Base-by-base conservation (phyloP, 2,888 invertebrate species). In the Hydriomena furcata region DNA sequence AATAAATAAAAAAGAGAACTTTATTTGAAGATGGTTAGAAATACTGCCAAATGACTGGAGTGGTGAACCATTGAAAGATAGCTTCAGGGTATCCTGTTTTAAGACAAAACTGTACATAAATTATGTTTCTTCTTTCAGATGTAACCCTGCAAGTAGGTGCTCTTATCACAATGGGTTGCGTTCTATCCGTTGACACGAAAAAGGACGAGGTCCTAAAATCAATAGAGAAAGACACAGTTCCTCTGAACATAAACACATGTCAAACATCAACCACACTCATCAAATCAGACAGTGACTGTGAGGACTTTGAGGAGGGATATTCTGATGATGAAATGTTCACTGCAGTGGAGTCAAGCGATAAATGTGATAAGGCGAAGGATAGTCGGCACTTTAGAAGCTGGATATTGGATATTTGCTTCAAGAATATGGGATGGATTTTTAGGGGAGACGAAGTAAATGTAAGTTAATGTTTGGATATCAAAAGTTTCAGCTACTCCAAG, bases 81-180 rank as follows among this genome's bases (percentile, higher is more conserved):
- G 2, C n/a, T n/a, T n/a, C n/a, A n/a, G n/a, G n/a, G n/a, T 17
- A 17, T 17, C 17, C 17, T 17, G 17, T 17, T 41, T 12, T 3
- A 8, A 11, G 1, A 37, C 42, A 44, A n/a, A n/a, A n/a, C n/a
- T n/a, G n/a, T n/a, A n/a, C n/a, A n/a, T n/a, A n/a, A n/a, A n/a
- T n/a, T n/a, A n/a, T n/a, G n/a, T n/a, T n/a, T n/a, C n/a, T n/a
- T n/a, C n/a, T n/a, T 84, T 55, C 74, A 94, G 95, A 94, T 90
- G 84, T 92, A n/a, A 92, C 93, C 6, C 86, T 95, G 27, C 93
- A 94, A 88, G 95, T 96, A 0, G 94, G 94, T 1, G 93, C 95
- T 0, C 69, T 96, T 35, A 93, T 94, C 57, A 94, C 94, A 12
- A 92, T 95, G 73, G 95, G 95, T 21, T 94, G 94, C 65, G 82